A percentile compares a stretch with the other conserved stretches of the same genome.
Conservation (phyloP, 2,113 vertebrate genomes). For the Oceanodroma tethys region DNA sequence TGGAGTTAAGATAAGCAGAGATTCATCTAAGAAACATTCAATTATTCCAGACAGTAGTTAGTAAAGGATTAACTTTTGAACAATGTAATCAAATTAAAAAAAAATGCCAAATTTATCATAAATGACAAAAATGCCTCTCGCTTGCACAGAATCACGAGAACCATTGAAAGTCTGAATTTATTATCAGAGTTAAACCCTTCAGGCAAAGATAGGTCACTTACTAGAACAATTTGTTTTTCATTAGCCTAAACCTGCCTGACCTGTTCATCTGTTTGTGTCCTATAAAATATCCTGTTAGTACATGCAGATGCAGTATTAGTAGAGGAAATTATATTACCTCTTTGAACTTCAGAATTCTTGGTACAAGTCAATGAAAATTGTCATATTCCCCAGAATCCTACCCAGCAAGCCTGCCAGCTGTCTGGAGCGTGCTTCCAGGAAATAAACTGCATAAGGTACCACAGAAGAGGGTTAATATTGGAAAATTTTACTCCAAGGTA, state of each 20-base stretch:
- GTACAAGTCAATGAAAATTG: background rate
- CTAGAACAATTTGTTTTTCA: conserved; percentile 63
- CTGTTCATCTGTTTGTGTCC: conserved; percentile 52
- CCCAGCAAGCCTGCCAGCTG: background rate
- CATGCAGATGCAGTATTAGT: conserved; percentile 25
- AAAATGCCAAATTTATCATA: background rate
- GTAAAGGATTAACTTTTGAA: conserved; percentile 54
- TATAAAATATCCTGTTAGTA: conserved; percentile 35
- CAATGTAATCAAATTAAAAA: conserved; percentile 34
- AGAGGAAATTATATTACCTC: conserved; percentile 19
- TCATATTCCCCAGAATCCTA: background rate
- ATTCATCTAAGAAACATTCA: conserved; percentile 20
- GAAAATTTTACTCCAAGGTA: background rate
- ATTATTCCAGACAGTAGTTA: conserved; percentile 29
- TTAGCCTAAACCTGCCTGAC: conserved; percentile 62
- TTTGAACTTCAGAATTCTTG: conserved; percentile 10
- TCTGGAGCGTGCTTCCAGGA: background rate
- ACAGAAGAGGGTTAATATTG: background rate
- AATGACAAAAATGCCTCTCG: background rate
- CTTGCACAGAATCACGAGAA: background rate
- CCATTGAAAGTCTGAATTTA: conserved; percentile 19
- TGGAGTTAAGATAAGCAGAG: background rate
- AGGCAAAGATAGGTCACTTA: conserved; percentile 50
- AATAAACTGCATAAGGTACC: background rate
- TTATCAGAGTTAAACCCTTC: conserved; percentile 47